Evolutionary conservation across 2,113 vertebrate species (phyloP), one percentile per base, ranked within the genome.

Genomic region (Myotis davidii): DNA sequence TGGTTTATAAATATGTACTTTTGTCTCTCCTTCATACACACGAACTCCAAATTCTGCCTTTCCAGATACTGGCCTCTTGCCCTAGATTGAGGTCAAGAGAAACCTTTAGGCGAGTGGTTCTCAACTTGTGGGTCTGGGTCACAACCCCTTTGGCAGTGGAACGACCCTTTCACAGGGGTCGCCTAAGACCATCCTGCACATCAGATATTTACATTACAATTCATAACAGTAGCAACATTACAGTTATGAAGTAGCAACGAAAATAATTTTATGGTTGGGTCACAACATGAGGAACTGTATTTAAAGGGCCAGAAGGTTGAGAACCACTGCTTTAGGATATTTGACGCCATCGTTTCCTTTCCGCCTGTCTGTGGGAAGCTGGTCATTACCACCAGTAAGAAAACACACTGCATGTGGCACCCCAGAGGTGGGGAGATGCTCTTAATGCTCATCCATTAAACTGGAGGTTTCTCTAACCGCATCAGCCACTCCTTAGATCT

Each of bases 1-100:
- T 45, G 50, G 59, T 94, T 97, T 96, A 97, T 95, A 96, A 95
- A 97, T 92, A 95, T 20, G 72, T 52, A 91, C 5, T 50, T 94
- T 59, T 10, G 37, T 91, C 70, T 85, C 54, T 89, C 32, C 77
- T 50, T 56, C 54, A 48, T 16, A 91, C 21, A 95, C 18, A 74
- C 39, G 82, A 77, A 61, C n/a, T 48, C 64, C n/a, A 56, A 65
- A 86, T 59, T 76, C 83, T 65, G 32, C 39, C 34, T 83, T 54
- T 89, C 74, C 86, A 70, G 79, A 32, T 4, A 76, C 50, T 95
- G 90, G 50, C 86, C 87, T 77, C 94, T 76, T 61, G 83, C 73
- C n/a, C 82, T 34, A 72, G 45, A 70, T 61, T 37, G 64, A 61
- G 77, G 29, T 29, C 21, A 59, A 72, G 2, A 18, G n/a, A 65